Conservation (phyloP, 2,113 vertebrate species). For the Oncorhynchus keta region DNA sequence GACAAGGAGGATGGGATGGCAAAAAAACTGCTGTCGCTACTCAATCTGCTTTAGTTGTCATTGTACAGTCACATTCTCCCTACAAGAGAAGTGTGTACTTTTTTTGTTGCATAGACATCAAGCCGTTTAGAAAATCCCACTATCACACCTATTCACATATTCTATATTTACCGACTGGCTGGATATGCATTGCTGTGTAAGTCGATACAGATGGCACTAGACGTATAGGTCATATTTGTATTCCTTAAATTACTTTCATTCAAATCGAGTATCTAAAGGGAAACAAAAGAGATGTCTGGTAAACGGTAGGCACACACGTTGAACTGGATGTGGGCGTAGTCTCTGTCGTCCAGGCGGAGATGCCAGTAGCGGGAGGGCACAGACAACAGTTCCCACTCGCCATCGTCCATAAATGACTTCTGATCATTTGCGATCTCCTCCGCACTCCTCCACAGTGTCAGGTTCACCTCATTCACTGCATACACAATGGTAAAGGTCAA, state of each 20-base stretch:
- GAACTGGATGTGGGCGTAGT: slow-evolving; percentile 84
- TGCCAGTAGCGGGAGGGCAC: slow-evolving; percentile 74
- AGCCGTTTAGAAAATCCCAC: neutral
- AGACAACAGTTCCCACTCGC: slow-evolving; percentile 86
- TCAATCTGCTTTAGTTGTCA: slow-evolving; percentile 40
- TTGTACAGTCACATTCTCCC: slow-evolving; percentile 23
- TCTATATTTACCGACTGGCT: neutral
- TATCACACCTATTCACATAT: neutral
- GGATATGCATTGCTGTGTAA: too few relatives aligned
- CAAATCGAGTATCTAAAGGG: too few relatives aligned
- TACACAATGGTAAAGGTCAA: neutral
- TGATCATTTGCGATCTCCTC: slow-evolving; percentile 75
- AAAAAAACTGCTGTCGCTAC: slow-evolving; percentile 44
- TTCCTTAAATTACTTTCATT: too few relatives aligned
- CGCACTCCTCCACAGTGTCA: slow-evolving; percentile 77
- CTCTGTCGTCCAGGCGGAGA: slow-evolving; percentile 60
- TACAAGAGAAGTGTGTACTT: neutral
- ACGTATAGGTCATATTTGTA: neutral
- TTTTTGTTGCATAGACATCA: neutral
- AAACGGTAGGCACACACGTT: slow-evolving; percentile 66
- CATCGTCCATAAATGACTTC: slow-evolving; percentile 76
- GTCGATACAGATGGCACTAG: neutral
- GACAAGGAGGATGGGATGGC: slow-evolving; percentile 28
- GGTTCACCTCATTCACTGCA: slow-evolving; percentile 82
- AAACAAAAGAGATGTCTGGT: too few relatives aligned